Evolutionary conservation across 2,797 vertebrate genomes (phyloP).

Genomic region (Enteromius anoplus): DNA sequence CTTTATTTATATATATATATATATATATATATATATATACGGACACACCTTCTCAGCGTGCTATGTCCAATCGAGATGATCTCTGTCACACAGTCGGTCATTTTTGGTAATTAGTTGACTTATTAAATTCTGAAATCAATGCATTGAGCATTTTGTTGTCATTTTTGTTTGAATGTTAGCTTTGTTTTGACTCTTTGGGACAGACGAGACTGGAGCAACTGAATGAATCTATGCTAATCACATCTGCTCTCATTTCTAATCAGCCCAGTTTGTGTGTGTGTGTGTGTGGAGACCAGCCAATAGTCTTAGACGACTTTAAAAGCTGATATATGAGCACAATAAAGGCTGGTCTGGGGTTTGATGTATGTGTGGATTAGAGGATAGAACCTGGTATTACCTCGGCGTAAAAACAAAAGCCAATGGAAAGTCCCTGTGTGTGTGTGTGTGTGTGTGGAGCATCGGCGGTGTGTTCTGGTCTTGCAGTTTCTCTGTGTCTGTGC

Average conservation of each 20-base stretch:
- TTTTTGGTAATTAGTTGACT: not conserved
- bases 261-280: not conserved
- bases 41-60: too few species aligned
- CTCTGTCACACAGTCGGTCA: not conserved
- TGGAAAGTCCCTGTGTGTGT: conserved; percentile 14
- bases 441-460: not conserved
- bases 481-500: conserved; percentile 40
- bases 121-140: not conserved
- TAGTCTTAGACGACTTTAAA: not conserved
- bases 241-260: conserved; percentile 15
- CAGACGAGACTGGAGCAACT: conserved; percentile 15
- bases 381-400: not conserved
- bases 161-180: not conserved
- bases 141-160: not conserved
- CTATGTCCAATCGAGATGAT: not conserved
- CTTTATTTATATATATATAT: too few species aligned
- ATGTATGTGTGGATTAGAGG: conserved; percentile 19
- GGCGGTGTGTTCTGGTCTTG: conserved; percentile 20
- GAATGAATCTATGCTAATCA: conserved; percentile 8
- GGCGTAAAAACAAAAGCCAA: not conserved
- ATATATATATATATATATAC: too few species aligned
- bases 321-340: conserved; percentile 9
- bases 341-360: not conserved
- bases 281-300: not conserved
- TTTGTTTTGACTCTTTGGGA: not conserved